Evolutionary conservation across 2,797 vertebrate species (phyloP).

Genomic region (Megalops cyprinoides): DNA sequence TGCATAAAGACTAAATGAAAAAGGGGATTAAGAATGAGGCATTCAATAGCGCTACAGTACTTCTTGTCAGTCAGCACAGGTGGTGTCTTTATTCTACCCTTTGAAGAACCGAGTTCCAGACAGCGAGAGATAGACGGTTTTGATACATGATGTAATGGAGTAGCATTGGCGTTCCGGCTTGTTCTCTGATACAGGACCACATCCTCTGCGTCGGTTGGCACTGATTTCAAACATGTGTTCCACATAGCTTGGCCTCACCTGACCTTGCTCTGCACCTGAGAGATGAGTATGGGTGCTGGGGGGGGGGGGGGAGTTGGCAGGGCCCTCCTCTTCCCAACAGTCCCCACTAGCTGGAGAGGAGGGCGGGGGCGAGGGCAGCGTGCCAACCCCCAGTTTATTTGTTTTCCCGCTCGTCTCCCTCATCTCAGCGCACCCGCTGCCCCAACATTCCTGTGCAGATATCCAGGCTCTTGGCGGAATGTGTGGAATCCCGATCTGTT

Average conservation of each 20-base stretch:
- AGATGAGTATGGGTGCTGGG: too few relatives aligned
- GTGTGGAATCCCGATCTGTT: slow-evolving; percentile 67
- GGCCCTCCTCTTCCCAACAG: slow-evolving; percentile 29
- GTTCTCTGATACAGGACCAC: slow-evolving; percentile 49
- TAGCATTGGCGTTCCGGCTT: slow-evolving; percentile 61
- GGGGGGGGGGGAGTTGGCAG: too few relatives aligned
- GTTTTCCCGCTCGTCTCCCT: slow-evolving; percentile 54
- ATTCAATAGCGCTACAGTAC: too few relatives aligned
- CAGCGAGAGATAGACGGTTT: slow-evolving; percentile 42
- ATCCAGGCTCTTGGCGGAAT: slow-evolving; percentile 62
- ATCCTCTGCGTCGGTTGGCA: slow-evolving; percentile 38
- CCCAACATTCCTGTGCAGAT: slow-evolving; percentile 59
- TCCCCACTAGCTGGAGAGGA: slow-evolving; percentile 26
- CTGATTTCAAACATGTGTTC: slow-evolving; percentile 70
- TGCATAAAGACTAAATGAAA: too few relatives aligned
- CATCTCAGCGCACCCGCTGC: slow-evolving; percentile 47
- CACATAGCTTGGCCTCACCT: slow-evolving; percentile 44
- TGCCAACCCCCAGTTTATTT: slow-evolving; percentile 48
- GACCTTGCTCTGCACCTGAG: slow-evolving; percentile 48
- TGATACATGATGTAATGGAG: slow-evolving; percentile 39
- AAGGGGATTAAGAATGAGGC: too few relatives aligned
- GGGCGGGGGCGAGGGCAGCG: slow-evolving; percentile 30
- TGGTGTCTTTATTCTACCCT: too few relatives aligned
- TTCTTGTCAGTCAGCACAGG: too few relatives aligned
- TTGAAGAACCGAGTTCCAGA: slow-evolving; percentile 56